A percentile compares a stretch with the other conserved stretches of the same genome.
phyloP scores from a whole-genome alignment of 2,113 vertebrate genomes.

The Eubucco bourcierii region DNA sequence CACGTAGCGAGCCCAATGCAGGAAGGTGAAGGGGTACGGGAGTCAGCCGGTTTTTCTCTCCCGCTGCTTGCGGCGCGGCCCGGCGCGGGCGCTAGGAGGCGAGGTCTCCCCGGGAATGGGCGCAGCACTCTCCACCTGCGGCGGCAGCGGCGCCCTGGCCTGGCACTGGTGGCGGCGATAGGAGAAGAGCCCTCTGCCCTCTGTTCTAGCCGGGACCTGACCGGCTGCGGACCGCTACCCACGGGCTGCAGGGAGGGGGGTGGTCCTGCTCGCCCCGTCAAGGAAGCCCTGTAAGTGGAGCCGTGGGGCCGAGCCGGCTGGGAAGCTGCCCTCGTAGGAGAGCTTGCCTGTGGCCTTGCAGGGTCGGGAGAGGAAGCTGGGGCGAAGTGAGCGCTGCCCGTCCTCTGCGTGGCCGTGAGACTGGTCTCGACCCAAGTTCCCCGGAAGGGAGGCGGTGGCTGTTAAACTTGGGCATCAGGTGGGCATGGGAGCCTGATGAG shows the following conservation, averaged over 20 bases:
- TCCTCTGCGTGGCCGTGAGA: neutral
- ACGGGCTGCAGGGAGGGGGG: neutral
- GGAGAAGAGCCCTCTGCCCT: neutral
- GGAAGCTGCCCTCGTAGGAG: neutral
- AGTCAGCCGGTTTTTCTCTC: neutral
- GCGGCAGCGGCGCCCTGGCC: neutral
- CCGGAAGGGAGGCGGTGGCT: neutral
- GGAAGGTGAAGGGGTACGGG: neutral
- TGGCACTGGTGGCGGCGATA: neutral
- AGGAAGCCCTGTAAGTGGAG: neutral
- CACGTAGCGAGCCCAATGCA: neutral
- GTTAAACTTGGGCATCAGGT: rapidly evolving
- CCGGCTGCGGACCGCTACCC: neutral
- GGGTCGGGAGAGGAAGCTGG: neutral
- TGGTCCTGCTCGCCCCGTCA: neutral
- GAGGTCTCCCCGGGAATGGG: slow-evolving; percentile 34
- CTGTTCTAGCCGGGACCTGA: neutral
- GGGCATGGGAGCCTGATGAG: rapidly evolving
- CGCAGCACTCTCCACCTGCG: slow-evolving; percentile 19
- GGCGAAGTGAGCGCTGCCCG: neutral
- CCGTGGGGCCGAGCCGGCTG: neutral
- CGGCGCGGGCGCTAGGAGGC: slow-evolving; percentile 37
- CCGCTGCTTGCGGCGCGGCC: neutral
- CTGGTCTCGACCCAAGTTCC: neutral
- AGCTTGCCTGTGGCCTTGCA: neutral